Evolutionary conservation across 2,113 vertebrate species (phyloP), one percentile per base, ranked within the genome.

Genomic region (Chionodraco myersi): DNA sequence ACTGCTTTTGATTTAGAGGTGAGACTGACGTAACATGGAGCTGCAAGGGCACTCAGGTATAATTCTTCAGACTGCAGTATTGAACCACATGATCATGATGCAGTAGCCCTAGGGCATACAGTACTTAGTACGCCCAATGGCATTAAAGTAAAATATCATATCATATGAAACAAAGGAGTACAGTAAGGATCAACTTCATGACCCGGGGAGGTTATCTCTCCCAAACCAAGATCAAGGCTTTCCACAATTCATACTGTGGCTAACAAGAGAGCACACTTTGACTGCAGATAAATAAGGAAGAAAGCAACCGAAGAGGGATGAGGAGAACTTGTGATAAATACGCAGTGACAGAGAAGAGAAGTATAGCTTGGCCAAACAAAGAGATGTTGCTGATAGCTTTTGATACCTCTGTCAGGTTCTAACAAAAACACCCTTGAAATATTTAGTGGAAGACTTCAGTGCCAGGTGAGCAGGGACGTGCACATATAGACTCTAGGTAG

Each of bases 191-290:
- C 45, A 74, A 74, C 34, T 30, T 47, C 34, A 61, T 47, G 34
- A 48, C 21, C 12, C 7, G 10, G 70, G 52, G 52, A 1, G 1
- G 36, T 41, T 41, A 41, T 67, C 16, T 30, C 26, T 81, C 82
- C 71, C 10, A 5, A 52, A 83, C 61, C 72, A 70, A 79, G 52
- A 81, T 83, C 54, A 84, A 10, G 53, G 45, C 47, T 75, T 86
- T 83, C 78, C 45, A 76, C 60, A 79, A 69, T 88, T 78, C 74
- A 75, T 77, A 67, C 83, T 15, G 60, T 67, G 65, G 54, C 78
- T 52, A 61, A 85, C 82, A 81, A n/a, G 67, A 83, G 80, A 74
- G 61, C 34, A 66, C 61, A 64, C 71, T 65, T 16, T 11, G 64
- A 54, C 59, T 67, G 74, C 82, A 61, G 72, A 82, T 65, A 62